Evolutionary conservation across 2,797 vertebrate genomes (phyloP).

Genomic region (Setipinna tenuifilis): DNA sequence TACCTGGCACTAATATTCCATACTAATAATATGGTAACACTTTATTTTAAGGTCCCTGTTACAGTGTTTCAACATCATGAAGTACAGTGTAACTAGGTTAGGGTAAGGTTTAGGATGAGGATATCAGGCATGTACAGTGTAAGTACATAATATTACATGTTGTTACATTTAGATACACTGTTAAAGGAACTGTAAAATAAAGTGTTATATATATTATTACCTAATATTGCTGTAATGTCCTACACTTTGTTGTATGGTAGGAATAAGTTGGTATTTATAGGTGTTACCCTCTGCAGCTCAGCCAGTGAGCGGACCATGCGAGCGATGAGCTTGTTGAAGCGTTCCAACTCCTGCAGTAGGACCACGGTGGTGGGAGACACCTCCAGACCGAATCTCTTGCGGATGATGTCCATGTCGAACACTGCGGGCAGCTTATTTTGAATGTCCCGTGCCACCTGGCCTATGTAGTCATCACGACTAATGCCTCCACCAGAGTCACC

Average conservation of each 20-base stretch:
- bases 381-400: constrained; percentile 74
- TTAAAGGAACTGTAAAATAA: too few relatives aligned
- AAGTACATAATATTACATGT: too few relatives aligned
- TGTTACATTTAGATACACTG: too few relatives aligned
- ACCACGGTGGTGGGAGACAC: constrained; percentile 87
- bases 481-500: constrained; percentile 84
- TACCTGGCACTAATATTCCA: too few relatives aligned
- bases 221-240: too few relatives aligned
- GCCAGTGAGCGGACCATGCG: constrained; percentile 84
- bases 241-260: too few relatives aligned
- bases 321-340: constrained; percentile 86
- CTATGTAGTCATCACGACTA: constrained; percentile 88
- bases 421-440: constrained; percentile 85
- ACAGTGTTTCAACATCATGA: too few relatives aligned
- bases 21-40: too few relatives aligned
- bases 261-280: not conserved
- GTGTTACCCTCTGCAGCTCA: constrained; percentile 85
- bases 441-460: constrained; percentile 89
- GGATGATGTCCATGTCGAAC: constrained; percentile 86
- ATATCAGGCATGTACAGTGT: too few relatives aligned
- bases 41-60: too few relatives aligned
- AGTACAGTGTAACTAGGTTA: too few relatives aligned
- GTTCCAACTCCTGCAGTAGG: constrained; percentile 90
- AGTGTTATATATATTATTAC: too few relatives aligned
- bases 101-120: not conserved